Base-by-base conservation (phyloP, 2,113 vertebrate genomes). In the Rhagologus leucostigma region DNA sequence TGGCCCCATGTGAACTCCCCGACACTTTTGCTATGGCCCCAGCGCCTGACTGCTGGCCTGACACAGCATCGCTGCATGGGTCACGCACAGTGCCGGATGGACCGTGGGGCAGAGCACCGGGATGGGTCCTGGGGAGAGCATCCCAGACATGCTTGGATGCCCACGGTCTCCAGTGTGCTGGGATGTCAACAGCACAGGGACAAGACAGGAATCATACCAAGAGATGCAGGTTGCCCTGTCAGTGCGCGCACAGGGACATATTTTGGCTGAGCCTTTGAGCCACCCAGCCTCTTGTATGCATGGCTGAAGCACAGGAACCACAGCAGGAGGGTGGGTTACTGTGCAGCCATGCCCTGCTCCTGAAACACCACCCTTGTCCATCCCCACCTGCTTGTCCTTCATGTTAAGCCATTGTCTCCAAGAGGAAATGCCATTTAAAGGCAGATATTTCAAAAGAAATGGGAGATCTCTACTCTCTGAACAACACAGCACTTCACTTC, bases 41-140 rank as follows among this genome's bases (percentile, higher is more conserved):
- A 13, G 64, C 0, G 1, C 47, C 50, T 15, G 22, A 69, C 15
- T 16, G 21, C 39, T 78, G 59, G 64, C 16, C 64, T 39, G 39
- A 44, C 41, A 11, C 3, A 8, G 41, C 37, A 26, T 17, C 0
- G 0, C 42, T 56, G 49, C 41, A 27, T 0, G 0, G 32, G 47
- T 59, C 63, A 44, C 30, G 57, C 49, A 26, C 11, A 32, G 44
- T 2, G 18, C 29, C 53, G 39, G 29, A 78, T 1, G 3, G 44
- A 23, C 53, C 32, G 55, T 20, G 62, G 6, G 12, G 24, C 3
- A 79, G 16, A 55, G 10, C 67, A 83, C n/a, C 5, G 15, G 49
- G 19, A 30, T 7, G 35, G 16, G 16, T 42, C 23, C 29, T n/a
- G 56, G 20, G 56, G 35, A 84, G 21, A 67, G 3, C 13, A 63